A percentile compares a stretch with the other conserved stretches of the same genome.
Conservation (phyloP, 2,888 invertebrate genomes). For the Nineta flava region DNA sequence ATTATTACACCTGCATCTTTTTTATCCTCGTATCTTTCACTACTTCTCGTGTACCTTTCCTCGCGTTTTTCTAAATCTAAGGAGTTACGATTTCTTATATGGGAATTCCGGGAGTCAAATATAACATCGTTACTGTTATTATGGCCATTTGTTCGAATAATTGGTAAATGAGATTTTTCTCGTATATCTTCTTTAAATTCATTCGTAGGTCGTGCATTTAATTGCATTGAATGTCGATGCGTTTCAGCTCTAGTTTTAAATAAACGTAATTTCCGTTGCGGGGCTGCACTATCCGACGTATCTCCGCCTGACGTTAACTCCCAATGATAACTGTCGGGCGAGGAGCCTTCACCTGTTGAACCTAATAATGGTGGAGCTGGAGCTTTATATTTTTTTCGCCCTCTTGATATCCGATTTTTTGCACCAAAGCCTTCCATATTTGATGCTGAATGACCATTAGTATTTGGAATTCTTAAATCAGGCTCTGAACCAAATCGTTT, state of each 20-base stretch:
- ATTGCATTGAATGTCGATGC: slow-evolving; percentile 1
- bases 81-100: slow-evolving; percentile 7
- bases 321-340: slow-evolving; percentile 36
- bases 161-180: not conserved
- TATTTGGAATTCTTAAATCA: slow-evolving; percentile 32
- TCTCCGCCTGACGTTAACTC: slow-evolving; percentile 33
- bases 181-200: not conserved
- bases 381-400: slow-evolving; percentile 63
- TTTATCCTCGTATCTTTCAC: slow-evolving; percentile 5
- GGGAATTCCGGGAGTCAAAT: slow-evolving; percentile 10
- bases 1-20: slow-evolving; percentile 11
- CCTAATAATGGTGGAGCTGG: slow-evolving; percentile 39
- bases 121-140: slow-evolving; percentile 7
- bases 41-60: not conserved
- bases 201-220: slow-evolving; percentile 7
- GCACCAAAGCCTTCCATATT: slow-evolving; percentile 21
- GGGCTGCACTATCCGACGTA: slow-evolving; percentile 21
- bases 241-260: slow-evolving; percentile 63
- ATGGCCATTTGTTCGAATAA: not conserved
- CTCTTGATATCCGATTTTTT: slow-evolving; percentile 31
- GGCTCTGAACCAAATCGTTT: slow-evolving; percentile 62
- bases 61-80: not conserved
- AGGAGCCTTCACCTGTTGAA: slow-evolving; percentile 34
- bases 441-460: slow-evolving; percentile 22
- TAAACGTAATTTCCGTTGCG: slow-evolving; percentile 41